Evolutionary conservation across 2,797 vertebrate species (phyloP).

Genomic region (Onychomys leucogaster): DNA sequence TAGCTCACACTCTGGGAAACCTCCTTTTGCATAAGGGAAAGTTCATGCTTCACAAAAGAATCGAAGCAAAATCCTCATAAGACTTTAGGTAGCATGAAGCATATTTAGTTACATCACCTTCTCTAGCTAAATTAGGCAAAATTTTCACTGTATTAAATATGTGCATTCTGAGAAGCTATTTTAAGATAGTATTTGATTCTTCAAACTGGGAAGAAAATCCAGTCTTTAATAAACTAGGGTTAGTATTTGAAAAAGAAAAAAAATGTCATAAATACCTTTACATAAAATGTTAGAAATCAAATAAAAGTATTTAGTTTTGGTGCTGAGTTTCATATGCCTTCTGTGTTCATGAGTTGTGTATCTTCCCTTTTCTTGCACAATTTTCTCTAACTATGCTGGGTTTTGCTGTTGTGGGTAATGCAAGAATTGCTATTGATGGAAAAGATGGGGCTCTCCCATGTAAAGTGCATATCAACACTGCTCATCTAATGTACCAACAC

Average conservation of each 20-base stretch:
- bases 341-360: background rate
- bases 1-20: background rate
- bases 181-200: background rate
- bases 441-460: background rate
- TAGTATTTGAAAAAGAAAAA: background rate
- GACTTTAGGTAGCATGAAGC: background rate
- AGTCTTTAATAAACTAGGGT: background rate
- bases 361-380: too few species aligned
- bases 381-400: background rate
- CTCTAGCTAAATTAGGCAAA: background rate
- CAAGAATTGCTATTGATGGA: background rate
- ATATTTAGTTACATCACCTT: background rate
- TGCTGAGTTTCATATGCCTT: background rate
- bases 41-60: background rate
- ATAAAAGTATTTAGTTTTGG: background rate
- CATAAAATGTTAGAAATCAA: background rate
- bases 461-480: rapidly evolving
- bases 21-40: background rate
- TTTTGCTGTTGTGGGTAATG: background rate
- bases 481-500: background rate
- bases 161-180: background rate
- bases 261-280: background rate
- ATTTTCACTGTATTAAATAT: background rate
- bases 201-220: background rate
- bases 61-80: background rate